Evolutionary conservation across 2,888 invertebrate species (phyloP), one percentile per base, ranked within the genome.

Genomic region (Tenthredo mesomela): DNA sequence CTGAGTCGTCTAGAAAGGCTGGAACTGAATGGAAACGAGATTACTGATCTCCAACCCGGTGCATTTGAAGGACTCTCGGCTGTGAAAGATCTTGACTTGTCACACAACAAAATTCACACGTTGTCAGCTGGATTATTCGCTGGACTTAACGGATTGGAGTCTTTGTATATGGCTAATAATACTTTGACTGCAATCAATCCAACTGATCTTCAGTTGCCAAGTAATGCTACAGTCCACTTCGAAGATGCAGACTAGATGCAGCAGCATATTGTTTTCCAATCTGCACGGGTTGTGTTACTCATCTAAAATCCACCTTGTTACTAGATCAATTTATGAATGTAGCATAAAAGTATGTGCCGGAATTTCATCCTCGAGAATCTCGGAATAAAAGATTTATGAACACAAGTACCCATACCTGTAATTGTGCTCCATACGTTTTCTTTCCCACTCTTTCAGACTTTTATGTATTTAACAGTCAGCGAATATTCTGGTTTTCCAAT

Each of bases 221-320:
- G 91, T 84, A 90, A 94, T 4, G 92, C 91, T 67, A 89, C 92
- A 25, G 90, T 91, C 4, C 91, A 92, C 9, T 94, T 94, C 21
- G 87, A 83, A 18, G 50, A 61, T 61, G 9, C n/a, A n/a, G n/a
- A 61, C 9, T 61, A 25, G 21, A 7, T 61, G 25, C 25, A 61
- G 61, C n/a, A 21, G 9, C 61, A 12, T 21, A 2, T 25, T 61
- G 61, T 21, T 61, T 40, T 29, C 29, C 29, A 29, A 29, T 29
- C 29, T 29, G 2, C 1, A 29, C 29, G 2, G 29, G 1, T 29
- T 29, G 29, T 29, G 29, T 29, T 29, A 29, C 29, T 29, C 29
- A 29, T 29, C 29, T 2, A n/a, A n/a, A n/a, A 29, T 29, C 29
- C 29, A 29, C 2, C 29, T 2, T 29, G 29, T 29, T 29, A 29